A percentile compares a stretch with the other conserved stretches of the same genome.
phyloP scores from a whole-genome alignment of 2,797 vertebrate genomes.

The Sciurus vulgaris region DNA sequence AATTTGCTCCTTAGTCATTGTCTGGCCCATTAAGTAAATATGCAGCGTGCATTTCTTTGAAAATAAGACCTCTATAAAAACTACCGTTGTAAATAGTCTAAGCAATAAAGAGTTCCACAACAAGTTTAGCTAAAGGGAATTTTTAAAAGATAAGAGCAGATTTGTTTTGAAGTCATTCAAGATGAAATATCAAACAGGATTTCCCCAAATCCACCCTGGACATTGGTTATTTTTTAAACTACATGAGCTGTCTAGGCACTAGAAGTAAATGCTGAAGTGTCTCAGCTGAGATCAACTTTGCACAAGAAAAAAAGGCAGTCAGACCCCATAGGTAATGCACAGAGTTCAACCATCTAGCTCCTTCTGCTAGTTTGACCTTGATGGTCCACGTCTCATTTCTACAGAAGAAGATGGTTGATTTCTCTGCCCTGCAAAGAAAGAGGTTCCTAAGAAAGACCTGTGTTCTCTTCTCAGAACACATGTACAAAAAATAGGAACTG shows the following conservation, averaged over 20 bases:
- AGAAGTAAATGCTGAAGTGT: not conserved
- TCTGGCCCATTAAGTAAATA: constrained; percentile 89
- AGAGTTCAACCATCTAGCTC: not conserved
- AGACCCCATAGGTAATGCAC: not conserved
- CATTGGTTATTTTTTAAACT: not conserved
- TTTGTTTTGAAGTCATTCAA: constrained; percentile 47
- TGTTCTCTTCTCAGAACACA: not conserved
- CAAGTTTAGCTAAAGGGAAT: constrained; percentile 52
- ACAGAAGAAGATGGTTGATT: not conserved
- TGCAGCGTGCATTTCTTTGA: constrained; percentile 85
- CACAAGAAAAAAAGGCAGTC: not conserved
- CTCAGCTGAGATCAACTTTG: not conserved
- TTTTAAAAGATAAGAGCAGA: constrained; percentile 60
- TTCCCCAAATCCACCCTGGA: not conserved
- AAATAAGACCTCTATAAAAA: constrained; percentile 87
- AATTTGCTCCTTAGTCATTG: constrained; percentile 90
- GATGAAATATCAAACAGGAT: constrained; percentile 42
- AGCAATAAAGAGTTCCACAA: constrained; percentile 84
- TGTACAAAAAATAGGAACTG: not conserved
- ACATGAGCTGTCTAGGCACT: not conserved
- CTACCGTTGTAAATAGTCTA: constrained; percentile 85
- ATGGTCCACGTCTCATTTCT: not conserved
- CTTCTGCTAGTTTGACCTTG: not conserved
- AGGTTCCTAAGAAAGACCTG: not conserved
- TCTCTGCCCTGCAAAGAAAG: not conserved